These are phyloP conservation scores for Nesometra sesokonis DNA, from an alignment of 35 echinoderm and acorn worm genomes.

Conservation along the genomic window DNA sequence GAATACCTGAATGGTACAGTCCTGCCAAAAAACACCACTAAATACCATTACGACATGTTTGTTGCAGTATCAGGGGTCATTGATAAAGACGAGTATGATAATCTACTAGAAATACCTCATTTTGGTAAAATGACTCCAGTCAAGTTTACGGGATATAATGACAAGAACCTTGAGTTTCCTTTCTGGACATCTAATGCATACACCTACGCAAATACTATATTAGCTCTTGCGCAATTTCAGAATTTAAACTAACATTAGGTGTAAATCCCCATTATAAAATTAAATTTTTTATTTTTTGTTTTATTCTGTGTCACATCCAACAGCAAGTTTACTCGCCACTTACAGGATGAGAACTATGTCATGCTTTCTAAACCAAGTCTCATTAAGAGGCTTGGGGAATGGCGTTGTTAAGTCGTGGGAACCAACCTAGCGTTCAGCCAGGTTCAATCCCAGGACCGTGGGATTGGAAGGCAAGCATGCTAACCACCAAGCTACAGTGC, in stretches of 20 bases:
- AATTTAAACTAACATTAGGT: background rate
- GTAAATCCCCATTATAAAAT: too few species aligned
- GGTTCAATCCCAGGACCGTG: too few species aligned
- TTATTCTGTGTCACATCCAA: too few species aligned
- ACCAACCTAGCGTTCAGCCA: too few species aligned
- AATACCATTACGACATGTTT: background rate
- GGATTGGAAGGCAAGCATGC: too few species aligned
- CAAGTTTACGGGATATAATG: slow-evolving; percentile 9
- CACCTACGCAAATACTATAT: slow-evolving; percentile 1
- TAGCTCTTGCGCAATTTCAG: slow-evolving; percentile 4
- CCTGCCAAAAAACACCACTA: background rate
- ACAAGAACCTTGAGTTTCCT: background rate
- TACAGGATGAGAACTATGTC: too few species aligned
- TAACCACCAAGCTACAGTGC: too few species aligned
- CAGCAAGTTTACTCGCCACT: too few species aligned
- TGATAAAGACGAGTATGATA: background rate
- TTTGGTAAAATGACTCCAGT: slow-evolving; percentile 3
- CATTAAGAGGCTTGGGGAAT: too few species aligned
- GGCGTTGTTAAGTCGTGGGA: too few species aligned
- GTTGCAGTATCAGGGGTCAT: slow-evolving; percentile 8
- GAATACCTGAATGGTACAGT: slow-evolving; percentile 12
- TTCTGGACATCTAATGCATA: slow-evolving; percentile 17
- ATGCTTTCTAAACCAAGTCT: too few species aligned
- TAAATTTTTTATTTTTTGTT: too few species aligned
- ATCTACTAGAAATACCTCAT: background rate